Base-by-base conservation (phyloP, 2,888 invertebrate species). In the Tipula helvola region DNA sequence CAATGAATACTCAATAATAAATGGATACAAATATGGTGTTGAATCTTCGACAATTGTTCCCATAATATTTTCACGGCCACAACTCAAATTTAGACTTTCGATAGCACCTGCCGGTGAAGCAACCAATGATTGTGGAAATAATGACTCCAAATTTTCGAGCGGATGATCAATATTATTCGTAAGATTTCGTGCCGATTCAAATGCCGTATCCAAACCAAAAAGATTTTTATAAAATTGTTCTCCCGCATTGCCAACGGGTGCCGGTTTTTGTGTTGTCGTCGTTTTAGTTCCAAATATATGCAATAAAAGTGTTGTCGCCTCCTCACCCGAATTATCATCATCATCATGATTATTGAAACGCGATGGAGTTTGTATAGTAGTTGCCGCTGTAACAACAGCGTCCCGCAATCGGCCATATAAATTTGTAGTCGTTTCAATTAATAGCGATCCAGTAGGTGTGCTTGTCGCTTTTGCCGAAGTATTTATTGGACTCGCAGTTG, bases 1-100 rank as follows among this genome's bases (percentile, higher is more conserved):
- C 88, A 98, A 93, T 88, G 98, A 97, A 92, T 98, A 98, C 91
- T 98, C 97, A 89, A 98, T 97, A 90, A 98, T 97, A 92, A 98
- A 98, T 0, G 98, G 98, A 92, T 97, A 99, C 86, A 98, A 93
- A 91, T 97, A 98, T 0, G 98, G 98, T 10, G 98, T 97, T 0
- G 98, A 96, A 90, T 97, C 97, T 89, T 96, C 95, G 8, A 98
- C 97, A 89, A 98, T 97, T 86, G 95, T 96, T 84, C 97, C 97
- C 97, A 98, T 97, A 89, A 97, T 97, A 90, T 96, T 96, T 87
- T 95, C 94, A 52, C 96, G 94, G 87, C 95, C 96, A 90, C 97
- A 97, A 87, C 94, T 94, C 71, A 92, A 91, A 47, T 93, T 93
- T 83, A 91, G 88, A 83, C 91, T 91, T 88, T 90, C 91, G 71